Conservation (phyloP, 2,888 invertebrate genomes). For the Drosophila anomalipes region DNA sequence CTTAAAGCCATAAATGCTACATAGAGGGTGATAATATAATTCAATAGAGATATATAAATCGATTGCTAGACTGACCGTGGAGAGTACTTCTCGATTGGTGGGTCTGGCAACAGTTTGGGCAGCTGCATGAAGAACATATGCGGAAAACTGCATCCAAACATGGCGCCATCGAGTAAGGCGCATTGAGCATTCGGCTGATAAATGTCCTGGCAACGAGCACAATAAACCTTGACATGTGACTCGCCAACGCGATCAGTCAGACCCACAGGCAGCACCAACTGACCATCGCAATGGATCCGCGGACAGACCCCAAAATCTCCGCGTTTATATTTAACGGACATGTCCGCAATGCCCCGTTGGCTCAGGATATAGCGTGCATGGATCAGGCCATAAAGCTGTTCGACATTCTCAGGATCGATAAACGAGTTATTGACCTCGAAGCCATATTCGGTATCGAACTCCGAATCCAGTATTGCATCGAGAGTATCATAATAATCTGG, state of each 20-base stretch:
- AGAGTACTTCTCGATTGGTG: constrained; percentile 41
- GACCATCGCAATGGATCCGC: constrained; percentile 43
- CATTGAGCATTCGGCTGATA: constrained; percentile 35
- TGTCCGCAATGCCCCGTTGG: constrained; percentile 32
- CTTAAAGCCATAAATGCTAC: constrained; percentile 54
- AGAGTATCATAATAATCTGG: constrained; percentile 11
- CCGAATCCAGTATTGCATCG: constrained; percentile 32
- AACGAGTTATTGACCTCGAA: background rate
- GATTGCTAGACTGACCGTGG: constrained; percentile 47
- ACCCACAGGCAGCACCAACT: constrained; percentile 55
- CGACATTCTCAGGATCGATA: constrained; percentile 2
- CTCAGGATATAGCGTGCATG: constrained; percentile 60
- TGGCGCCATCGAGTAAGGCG: constrained; percentile 55
- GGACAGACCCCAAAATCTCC: constrained; percentile 63
- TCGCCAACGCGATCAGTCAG: constrained; percentile 20
- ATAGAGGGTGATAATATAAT: background rate
- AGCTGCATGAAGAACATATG: constrained; percentile 66
- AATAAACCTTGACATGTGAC: constrained; percentile 49
- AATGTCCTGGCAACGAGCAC: constrained; percentile 53
- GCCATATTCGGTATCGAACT: constrained; percentile 3
- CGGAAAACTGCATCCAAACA: constrained; percentile 58
- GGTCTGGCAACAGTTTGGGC: constrained; percentile 42
- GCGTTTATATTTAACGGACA: constrained; percentile 47
- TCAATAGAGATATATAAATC: background rate
- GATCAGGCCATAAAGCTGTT: constrained; percentile 55